Evolutionary conservation across 1,140 invertebrate genomes (phyloP).

Genomic region (Macrobrachium nipponense): DNA sequence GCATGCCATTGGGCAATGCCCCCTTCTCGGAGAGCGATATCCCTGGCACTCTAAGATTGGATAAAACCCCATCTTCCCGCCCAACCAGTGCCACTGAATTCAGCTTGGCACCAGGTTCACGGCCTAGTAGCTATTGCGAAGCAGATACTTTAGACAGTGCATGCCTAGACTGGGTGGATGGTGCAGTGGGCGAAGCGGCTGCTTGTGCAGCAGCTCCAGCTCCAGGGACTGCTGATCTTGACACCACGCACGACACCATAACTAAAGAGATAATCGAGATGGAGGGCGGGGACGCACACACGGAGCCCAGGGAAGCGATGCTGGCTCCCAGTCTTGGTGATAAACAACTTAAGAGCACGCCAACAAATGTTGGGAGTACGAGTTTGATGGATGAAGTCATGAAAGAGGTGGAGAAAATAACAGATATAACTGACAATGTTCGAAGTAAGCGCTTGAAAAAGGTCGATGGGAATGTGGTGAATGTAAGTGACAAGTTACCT

Average conservation of each 20-base stretch:
- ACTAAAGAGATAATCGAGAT: constrained; percentile 26
- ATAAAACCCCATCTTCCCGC: constrained; percentile 17
- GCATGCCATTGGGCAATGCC: constrained; percentile 18
- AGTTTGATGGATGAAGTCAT: constrained; percentile 62
- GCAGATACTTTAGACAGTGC: constrained; percentile 27
- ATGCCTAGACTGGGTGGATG: constrained; percentile 32
- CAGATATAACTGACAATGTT: constrained; percentile 41
- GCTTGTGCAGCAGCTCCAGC: background rate
- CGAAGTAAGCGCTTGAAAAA: constrained; percentile 28
- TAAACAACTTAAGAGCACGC: constrained; percentile 30
- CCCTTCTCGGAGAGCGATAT: constrained; percentile 30
- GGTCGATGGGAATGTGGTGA: background rate
- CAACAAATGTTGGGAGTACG: constrained; percentile 24
- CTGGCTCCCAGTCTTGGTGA: background rate
- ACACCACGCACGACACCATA: background rate
- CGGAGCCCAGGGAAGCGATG: background rate
- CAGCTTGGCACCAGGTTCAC: background rate
- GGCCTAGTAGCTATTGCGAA: constrained; percentile 48
- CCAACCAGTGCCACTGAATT: background rate
- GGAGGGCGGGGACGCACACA: background rate
- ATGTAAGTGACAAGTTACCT: constrained; percentile 14
- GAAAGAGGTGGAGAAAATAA: constrained; percentile 64
- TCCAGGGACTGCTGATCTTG: background rate
- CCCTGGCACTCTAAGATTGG: constrained; percentile 24
- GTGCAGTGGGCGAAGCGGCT: background rate